phyloP scores from a whole-genome alignment of 2,888 invertebrate species.

The Stenchaetothrips biformis region DNA sequence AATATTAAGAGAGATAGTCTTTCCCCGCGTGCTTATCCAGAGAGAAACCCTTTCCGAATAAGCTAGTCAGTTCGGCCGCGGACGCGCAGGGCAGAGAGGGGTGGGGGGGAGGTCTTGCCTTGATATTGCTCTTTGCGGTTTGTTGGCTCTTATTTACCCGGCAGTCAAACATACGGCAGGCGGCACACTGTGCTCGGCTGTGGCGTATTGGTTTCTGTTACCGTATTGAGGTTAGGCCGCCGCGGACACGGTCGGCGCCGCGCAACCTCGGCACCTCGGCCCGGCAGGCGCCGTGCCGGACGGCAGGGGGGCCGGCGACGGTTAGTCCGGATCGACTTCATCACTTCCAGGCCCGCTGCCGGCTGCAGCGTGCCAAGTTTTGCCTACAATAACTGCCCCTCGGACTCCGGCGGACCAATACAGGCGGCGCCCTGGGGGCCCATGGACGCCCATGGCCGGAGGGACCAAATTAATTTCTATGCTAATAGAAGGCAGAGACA shows the following conservation, averaged over 20 bases:
- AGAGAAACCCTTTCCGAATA: no score
- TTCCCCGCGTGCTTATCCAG: no score
- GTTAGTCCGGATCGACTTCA: neutral
- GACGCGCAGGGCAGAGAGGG: neutral
- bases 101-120: neutral
- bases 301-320: neutral
- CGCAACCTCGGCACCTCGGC: neutral
- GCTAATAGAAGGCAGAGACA: constrained; percentile 8
- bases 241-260: neutral
- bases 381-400: no score
- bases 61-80: neutral
- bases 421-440: neutral
- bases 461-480: constrained; percentile 8
- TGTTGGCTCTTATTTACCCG: constrained; percentile 18
- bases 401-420: neutral
- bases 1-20: no score
- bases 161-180: neutral
- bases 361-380: no score
- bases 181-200: neutral
- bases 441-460: neutral
- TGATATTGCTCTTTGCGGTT: constrained; percentile 1
- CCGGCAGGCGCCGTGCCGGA: no score
- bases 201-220: neutral
- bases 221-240: neutral
- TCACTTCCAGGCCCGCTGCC: neutral